A percentile compares a stretch with the other conserved stretches of the same genome.
phyloP scores from a whole-genome alignment of 2,888 invertebrate genomes.

The Eristalinus aeneus region DNA sequence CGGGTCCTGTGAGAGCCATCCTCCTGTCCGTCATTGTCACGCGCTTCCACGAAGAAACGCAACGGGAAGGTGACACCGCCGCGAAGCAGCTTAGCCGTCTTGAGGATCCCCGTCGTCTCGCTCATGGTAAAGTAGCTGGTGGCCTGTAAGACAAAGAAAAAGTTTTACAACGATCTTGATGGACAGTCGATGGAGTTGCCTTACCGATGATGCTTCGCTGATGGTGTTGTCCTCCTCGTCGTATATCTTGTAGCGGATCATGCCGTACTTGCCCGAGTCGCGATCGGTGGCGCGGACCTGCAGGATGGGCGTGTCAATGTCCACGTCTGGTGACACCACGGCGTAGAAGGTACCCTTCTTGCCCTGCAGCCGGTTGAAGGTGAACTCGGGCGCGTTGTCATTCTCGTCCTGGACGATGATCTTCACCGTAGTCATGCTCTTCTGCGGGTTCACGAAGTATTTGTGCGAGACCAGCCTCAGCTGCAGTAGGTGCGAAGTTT shows the following conservation, averaged over 20 bases:
- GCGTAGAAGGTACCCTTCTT: constrained; percentile 89
- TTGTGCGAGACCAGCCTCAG: constrained; percentile 90
- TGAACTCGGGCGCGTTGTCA: constrained; percentile 92
- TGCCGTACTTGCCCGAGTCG: constrained; percentile 92
- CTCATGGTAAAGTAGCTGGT: constrained; percentile 87
- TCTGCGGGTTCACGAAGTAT: constrained; percentile 90
- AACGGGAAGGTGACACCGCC: constrained; percentile 87
- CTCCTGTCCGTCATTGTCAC: constrained; percentile 81
- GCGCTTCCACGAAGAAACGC: constrained; percentile 86
- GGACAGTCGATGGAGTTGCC: constrained; percentile 32
- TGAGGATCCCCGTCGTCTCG: constrained; percentile 87
- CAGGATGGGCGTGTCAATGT: constrained; percentile 88
- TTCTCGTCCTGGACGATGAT: constrained; percentile 93
- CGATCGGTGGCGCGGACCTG: constrained; percentile 93
- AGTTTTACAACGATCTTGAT: neutral
- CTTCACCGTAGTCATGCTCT: constrained; percentile 87
- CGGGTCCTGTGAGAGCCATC: constrained; percentile 80
- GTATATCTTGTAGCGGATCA: constrained; percentile 85
- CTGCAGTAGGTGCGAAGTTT: constrained; percentile 87
- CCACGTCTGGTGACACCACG: constrained; percentile 87
- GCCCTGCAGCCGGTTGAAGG: constrained; percentile 84
- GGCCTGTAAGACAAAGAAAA: constrained; percentile 73
- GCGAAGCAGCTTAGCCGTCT: constrained; percentile 88
- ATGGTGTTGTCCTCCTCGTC: constrained; percentile 78
- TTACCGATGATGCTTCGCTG: constrained; percentile 76